Evolutionary conservation across 1,140 invertebrate genomes (phyloP).

Genomic region (Drosophila sproati): DNA sequence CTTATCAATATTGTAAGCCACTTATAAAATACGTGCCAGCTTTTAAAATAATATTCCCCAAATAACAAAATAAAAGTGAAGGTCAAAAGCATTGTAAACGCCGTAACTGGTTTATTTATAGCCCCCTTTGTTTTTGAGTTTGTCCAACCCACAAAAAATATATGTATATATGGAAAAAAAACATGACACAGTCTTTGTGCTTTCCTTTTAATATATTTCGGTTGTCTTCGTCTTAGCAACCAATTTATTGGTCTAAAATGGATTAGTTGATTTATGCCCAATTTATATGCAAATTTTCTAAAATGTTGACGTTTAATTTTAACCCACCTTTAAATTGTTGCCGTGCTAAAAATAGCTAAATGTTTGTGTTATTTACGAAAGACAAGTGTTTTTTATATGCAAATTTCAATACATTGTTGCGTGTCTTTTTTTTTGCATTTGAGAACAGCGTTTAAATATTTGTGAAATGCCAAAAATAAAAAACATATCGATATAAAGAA

Average conservation of each 20-base stretch:
- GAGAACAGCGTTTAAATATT: no score
- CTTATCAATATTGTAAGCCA: slow-evolving; percentile 16
- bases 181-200: slow-evolving; percentile 5
- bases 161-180: slow-evolving; percentile 38
- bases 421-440: no score
- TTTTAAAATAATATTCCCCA: slow-evolving; percentile 14
- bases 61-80: slow-evolving; percentile 52
- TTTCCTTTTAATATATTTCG: neutral
- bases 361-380: neutral
- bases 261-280: neutral
- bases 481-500: neutral
- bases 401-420: no score
- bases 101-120: slow-evolving; percentile 61
- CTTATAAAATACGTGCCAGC: slow-evolving; percentile 43
- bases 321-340: neutral
- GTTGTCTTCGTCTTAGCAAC: neutral
- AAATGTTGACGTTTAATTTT: neutral
- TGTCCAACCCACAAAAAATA: slow-evolving; percentile 29
- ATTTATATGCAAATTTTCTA: neutral
- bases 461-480: neutral
- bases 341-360: neutral
- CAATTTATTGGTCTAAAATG: slow-evolving; percentile 2
- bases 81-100: slow-evolving; percentile 66
- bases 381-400: neutral
- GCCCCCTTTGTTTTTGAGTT: slow-evolving; percentile 53